Evolutionary conservation across 2,113 vertebrate species (phyloP).

Genomic region (Synchiropus splendidus): DNA sequence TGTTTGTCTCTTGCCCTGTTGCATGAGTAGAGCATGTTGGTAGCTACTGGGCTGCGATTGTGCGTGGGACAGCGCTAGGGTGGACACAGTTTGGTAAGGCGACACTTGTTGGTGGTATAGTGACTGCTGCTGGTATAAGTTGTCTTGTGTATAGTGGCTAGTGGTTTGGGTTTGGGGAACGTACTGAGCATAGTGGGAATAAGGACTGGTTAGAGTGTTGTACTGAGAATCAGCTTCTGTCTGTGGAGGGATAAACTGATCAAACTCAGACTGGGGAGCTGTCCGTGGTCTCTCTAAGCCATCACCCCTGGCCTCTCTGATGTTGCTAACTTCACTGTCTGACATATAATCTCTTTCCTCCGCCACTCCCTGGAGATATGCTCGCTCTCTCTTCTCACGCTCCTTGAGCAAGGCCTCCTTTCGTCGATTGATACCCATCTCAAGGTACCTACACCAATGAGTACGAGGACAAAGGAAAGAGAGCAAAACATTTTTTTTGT

Average conservation of each 20-base stretch:
- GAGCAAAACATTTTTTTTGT: too few species aligned
- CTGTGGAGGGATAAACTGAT: constrained; percentile 89
- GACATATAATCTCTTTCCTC: constrained; percentile 99
- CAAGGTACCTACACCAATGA: constrained; percentile 70
- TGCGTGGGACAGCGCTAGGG: constrained; percentile 70
- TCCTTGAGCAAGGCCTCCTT: constrained; percentile 96
- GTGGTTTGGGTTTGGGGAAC: constrained; percentile 86
- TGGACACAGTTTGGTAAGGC: constrained; percentile 82
- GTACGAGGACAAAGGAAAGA: too few species aligned
- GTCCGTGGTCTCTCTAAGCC: constrained; percentile 86
- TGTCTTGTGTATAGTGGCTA: constrained; percentile 84
- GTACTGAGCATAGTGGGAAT: constrained; percentile 84
- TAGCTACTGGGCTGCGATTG: constrained; percentile 78
- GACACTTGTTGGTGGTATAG: constrained; percentile 89
- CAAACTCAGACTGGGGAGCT: constrained; percentile 90
- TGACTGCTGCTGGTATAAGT: constrained; percentile 83
- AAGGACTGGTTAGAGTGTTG: constrained; percentile 83
- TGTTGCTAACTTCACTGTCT: constrained; percentile 93
- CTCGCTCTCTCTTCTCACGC: constrained; percentile 92
- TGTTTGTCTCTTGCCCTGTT: constrained; percentile 85
- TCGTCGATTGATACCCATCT: constrained; percentile 97
- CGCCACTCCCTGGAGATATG: constrained; percentile 95
- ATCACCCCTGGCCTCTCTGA: constrained; percentile 78
- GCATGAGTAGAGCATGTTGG: constrained; percentile 82
- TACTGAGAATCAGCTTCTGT: constrained; percentile 88